Base-by-base conservation (phyloP, 2,797 vertebrate species). In the Lacerta viridis region DNA sequence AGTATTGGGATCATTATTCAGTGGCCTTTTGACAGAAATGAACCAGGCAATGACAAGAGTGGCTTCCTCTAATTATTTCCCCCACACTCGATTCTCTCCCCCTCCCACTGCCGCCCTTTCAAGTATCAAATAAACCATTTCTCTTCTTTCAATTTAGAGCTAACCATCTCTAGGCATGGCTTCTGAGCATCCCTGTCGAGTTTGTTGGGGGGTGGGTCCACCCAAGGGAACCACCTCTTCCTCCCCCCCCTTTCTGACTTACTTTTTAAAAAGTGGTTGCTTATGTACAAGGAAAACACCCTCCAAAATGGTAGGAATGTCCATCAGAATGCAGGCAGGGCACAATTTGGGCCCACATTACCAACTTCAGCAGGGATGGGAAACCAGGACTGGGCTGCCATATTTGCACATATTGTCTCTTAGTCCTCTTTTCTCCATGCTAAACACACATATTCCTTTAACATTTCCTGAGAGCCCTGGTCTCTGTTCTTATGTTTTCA, bases 31-130 rank as follows among this genome's bases (percentile, higher is more conserved):
- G 94, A 82, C 94, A 94, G 93, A 96, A 94, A 92, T 71, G 46
- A 94, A 91, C 83, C 1, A 0, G 72, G 92, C 90, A 92, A 90
- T 80, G 61, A 41, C 90, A 85, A 86, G 88, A 81, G 94, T 85
- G 78, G 92, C 93, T 95, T 90, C 94, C 91, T 93, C 89, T 91
- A 89, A 93, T 96, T 93, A 92, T 95, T 95, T 91, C 93, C 91
- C 50, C 91, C 72, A 85, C 79, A 88, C 92, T 90, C 66, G 6
- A 69, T 85, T 86, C 75, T 39, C 36, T 39, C n/a, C 5, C 10
- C 18, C 36, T 39, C 36, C 36, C 36, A 11, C 20, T 36, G n/a
- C 36, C 33, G 15, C 33, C 18, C 6, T 94, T 88, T n/a, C 39
- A 50, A 84, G 88, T 93, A 2, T 91, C 15, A 76, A 86, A 80